Conservation (phyloP, 2,113 vertebrate species). For the Proteles cristata region DNA sequence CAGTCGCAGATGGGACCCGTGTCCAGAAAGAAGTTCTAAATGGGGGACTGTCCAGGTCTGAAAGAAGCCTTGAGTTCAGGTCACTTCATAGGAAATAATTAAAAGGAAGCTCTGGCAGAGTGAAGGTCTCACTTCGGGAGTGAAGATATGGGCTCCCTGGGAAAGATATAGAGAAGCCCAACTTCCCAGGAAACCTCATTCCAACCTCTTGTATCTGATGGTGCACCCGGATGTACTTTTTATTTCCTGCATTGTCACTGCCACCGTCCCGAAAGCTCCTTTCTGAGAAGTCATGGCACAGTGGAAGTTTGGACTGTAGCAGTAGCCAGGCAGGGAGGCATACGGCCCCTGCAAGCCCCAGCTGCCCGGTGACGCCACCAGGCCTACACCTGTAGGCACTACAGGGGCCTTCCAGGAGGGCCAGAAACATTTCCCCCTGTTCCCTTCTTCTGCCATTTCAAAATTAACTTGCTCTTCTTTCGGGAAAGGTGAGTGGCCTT, state of each 20-base stretch:
- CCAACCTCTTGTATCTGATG: neutral
- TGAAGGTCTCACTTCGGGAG: neutral
- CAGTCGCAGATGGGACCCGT: accelerated
- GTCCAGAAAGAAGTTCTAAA: neutral
- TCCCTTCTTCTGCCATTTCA: neutral
- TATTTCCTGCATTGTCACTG: neutral
- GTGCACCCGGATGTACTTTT: neutral
- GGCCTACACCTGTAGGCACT: neutral
- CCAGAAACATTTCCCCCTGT: neutral
- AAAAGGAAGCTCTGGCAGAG: neutral
- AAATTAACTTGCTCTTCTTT: neutral
- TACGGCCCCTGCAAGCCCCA: accelerated
- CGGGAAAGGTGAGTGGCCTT: neutral
- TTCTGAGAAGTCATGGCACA: neutral
- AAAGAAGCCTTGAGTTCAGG: neutral
- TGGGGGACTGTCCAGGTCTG: neutral
- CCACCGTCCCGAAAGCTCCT: too few species aligned
- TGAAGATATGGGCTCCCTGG: neutral
- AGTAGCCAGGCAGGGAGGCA: neutral
- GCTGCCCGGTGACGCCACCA: neutral
- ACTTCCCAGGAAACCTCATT: neutral
- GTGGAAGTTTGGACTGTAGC: accelerated
- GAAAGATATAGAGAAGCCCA: neutral
- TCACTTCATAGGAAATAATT: neutral
- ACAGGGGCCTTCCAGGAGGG: neutral